Base-by-base conservation (phyloP, 2,888 invertebrate genomes). In the Margaritifera margaritifera region DNA sequence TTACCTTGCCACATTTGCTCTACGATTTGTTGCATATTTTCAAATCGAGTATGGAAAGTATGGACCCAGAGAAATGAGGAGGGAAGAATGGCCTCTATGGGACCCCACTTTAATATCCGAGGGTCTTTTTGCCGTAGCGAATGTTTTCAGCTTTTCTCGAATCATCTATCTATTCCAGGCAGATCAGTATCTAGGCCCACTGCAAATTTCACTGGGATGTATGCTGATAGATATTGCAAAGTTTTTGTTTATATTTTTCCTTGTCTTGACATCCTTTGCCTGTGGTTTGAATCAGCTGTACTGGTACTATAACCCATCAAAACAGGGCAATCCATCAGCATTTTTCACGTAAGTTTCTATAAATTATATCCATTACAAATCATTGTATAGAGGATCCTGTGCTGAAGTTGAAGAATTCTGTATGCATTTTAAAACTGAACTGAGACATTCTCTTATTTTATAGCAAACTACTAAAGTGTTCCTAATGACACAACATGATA, bases 241-340 rank as follows among this genome's bases (percentile, higher is more conserved):
- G 82, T 91, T 91, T 80, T 86, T 91, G 77, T 90, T 91, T 83
- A 91, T 91, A 66, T 91, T 91, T 77, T 89, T 91, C 75, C 86
- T 91, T 27, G 90, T 91, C 64, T 85, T 91, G 68, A 89, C 90
- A n/a, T 90, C 90, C 6, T 91, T 91, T 79, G 90, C 91, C 6
- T 91, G 91, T 75, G 91, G 91, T 18, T 92, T 97, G 81, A 97
- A 97, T 90, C 97, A 97, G 88, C 84, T 91, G 18, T 89, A 90
- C 72, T 91, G 90, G 89, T 92, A 92, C 79, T 92, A 92, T 84
- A 90, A 89, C 42, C 77, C 80, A 6, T 68, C 70, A 4, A 76
- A 72, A 3, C 62, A 69, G n/a, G 78, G 78, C 4, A 77, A 82
- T 53, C 74, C 80, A 20, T 72, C 79, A 18, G 75, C 84, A 27